phyloP scores from a whole-genome alignment of 2,797 vertebrate species.

The Acanthiza pusilla region DNA sequence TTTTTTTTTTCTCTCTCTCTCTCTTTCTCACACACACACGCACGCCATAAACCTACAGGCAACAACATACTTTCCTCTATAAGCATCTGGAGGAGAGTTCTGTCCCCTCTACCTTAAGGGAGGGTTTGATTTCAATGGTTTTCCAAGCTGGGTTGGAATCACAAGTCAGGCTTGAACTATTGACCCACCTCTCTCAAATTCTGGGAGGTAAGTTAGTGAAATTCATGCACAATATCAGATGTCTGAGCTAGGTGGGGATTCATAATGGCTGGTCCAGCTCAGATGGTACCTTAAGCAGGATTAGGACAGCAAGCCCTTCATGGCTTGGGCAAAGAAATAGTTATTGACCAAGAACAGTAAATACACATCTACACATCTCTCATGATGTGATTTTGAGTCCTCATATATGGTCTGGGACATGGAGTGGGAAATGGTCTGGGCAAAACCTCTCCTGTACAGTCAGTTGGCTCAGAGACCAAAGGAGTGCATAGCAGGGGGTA shows the following conservation, averaged over 20 bases:
- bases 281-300: neutral
- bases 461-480: neutral
- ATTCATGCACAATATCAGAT: neutral
- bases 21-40: too few species aligned
- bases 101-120: neutral
- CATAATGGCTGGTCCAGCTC: neutral
- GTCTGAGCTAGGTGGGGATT: neutral
- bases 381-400: neutral
- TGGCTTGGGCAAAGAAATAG: neutral
- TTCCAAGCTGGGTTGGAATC: conserved; percentile 22
- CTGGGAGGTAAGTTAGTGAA: conserved; percentile 3
- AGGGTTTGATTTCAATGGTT: conserved; percentile 20
- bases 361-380: neutral
- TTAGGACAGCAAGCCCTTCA: neutral
- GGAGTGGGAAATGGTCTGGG: neutral
- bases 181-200: neutral
- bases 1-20: too few species aligned
- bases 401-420: neutral
- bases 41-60: neutral
- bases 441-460: neutral
- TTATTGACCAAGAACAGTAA: neutral
- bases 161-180: neutral
- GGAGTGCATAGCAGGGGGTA: rapidly evolving
- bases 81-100: neutral
- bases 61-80: neutral